These are phyloP conservation scores for Leptodactylus fuscus DNA, from an alignment of 2,113 vertebrate species.

Conservation along the genomic window DNA sequence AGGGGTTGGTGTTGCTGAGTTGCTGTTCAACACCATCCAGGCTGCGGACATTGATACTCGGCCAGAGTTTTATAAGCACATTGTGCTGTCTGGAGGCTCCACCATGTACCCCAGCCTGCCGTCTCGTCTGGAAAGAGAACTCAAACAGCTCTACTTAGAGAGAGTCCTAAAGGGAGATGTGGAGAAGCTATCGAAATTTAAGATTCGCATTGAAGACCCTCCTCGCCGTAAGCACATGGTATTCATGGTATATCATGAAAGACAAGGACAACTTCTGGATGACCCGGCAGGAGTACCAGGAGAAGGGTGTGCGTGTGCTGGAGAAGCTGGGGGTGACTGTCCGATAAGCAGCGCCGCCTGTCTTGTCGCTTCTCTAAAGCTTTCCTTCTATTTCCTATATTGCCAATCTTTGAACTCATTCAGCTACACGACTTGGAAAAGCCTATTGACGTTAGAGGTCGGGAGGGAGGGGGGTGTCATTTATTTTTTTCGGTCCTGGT, in stretches of 20 bases:
- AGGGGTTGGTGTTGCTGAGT: conserved; percentile 94
- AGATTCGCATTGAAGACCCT: conserved; percentile 96
- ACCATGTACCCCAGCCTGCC: conserved; percentile 98
- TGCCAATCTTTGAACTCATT: conserved; percentile 80
- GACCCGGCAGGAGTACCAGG: conserved; percentile 95
- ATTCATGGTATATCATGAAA: conserved; percentile 99
- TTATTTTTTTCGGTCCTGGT: conserved; percentile 67
- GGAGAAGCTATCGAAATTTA: conserved; percentile 99
- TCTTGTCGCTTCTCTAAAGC: conserved; percentile 67
- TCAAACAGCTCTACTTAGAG: conserved; percentile 97
- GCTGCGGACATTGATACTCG: conserved; percentile 98
- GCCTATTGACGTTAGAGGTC: conserved; percentile 74
- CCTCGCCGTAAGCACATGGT: conserved; percentile 99
- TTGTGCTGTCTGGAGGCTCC: conserved; percentile 96
- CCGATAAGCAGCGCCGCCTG: conserved; percentile 82
- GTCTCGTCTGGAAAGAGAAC: conserved; percentile 93
- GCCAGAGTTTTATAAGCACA: conserved; percentile 98
- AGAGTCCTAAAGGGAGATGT: conserved; percentile 97
- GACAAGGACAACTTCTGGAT: conserved; percentile 99
- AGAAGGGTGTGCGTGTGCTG: conserved; percentile 94
- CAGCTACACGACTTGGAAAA: conserved; percentile 72
- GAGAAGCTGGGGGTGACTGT: conserved; percentile 98
- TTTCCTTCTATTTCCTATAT: conserved; percentile 67
- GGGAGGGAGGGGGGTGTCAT: conserved; percentile 58
- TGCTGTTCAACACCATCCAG: conserved; percentile 98